These are phyloP conservation scores for Nomia melanderi DNA, from an alignment of 1,140 invertebrate species.

Conservation along the genomic window DNA sequence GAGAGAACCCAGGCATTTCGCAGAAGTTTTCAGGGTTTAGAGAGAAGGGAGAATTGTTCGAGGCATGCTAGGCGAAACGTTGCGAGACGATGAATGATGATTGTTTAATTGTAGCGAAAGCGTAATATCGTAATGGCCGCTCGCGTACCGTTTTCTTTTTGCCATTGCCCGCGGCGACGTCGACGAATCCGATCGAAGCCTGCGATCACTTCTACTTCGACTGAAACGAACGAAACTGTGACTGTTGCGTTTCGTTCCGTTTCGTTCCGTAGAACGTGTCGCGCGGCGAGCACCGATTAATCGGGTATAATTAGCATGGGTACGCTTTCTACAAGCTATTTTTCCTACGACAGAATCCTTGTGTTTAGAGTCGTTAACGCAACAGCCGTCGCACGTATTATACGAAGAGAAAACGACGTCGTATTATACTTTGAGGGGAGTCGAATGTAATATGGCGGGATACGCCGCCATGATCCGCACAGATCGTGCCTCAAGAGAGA, in stretches of 20 bases:
- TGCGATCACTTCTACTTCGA: not conserved
- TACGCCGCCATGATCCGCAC: conserved; percentile 42
- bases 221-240: not conserved
- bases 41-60: not conserved
- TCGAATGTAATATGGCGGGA: conserved; percentile 20
- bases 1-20: no score
- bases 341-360: conserved; percentile 40
- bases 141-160: conserved; percentile 18
- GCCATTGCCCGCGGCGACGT: not conserved
- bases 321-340: conserved; percentile 47
- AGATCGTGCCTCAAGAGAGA: conserved; percentile 62
- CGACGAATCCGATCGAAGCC: conserved; percentile 3
- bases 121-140: conserved; percentile 22
- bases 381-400: conserved; percentile 29
- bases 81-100: not conserved
- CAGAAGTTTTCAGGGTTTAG: no score
- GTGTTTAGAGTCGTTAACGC: conserved; percentile 37
- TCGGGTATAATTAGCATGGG: conserved; percentile 30
- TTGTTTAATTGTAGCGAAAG: conserved; percentile 5
- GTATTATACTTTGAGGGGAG: not conserved
- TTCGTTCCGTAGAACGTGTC: conserved; percentile 12
- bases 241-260: conserved; percentile 2
- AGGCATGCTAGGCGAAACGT: not conserved
- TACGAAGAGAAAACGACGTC: not conserved
- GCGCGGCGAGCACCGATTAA: conserved; percentile 1